Conservation (phyloP, 2,113 vertebrate species). For the Sclerurus mexicanus region DNA sequence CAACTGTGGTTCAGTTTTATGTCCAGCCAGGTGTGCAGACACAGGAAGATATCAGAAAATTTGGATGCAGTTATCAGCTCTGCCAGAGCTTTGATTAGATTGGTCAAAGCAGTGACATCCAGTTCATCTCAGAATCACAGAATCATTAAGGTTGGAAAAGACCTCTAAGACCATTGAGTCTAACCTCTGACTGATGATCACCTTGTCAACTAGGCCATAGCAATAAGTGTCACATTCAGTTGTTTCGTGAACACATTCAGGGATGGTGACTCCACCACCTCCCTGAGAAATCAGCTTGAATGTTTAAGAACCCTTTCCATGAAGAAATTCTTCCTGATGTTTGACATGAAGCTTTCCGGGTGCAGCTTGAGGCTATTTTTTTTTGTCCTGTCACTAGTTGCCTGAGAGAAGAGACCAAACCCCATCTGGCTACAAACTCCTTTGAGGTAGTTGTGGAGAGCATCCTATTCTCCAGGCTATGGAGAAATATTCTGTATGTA, state of each 20-base stretch:
- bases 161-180: no score
- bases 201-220: not conserved
- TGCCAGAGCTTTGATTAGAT: not conserved
- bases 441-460: not conserved
- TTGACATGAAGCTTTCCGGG: not conserved
- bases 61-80: not conserved
- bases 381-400: not conserved
- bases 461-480: not conserved
- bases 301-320: not conserved
- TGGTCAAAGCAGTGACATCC: not conserved
- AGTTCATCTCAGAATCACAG: not conserved
- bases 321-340: not conserved
- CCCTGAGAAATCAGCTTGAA: not conserved
- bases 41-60: not conserved
- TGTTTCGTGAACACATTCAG: not conserved
- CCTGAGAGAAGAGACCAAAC: not conserved
- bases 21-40: not conserved
- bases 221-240: not conserved
- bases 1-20: not conserved
- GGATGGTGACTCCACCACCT: not conserved
- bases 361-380: not conserved
- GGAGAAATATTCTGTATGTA: not conserved
- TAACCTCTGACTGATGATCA: not conserved
- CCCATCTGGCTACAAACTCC: no score
- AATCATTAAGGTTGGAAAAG: not conserved